Evolutionary conservation across 2,797 vertebrate species (phyloP).

Genomic region (Lacerta agilis): DNA sequence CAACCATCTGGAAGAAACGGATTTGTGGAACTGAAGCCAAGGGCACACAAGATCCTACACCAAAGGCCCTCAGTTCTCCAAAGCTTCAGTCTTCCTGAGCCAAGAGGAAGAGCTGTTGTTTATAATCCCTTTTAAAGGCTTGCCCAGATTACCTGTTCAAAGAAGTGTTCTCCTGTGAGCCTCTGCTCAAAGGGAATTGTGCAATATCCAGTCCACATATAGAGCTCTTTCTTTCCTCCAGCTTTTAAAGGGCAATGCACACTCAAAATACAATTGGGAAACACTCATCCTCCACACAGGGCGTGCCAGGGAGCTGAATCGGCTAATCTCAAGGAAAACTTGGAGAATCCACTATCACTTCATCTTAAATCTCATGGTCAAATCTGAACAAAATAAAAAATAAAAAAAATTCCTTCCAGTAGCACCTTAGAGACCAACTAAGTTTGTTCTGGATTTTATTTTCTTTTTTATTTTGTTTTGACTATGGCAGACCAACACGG

Average conservation of each 20-base stretch:
- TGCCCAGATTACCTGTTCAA: not conserved
- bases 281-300: not conserved
- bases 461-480: too few relatives aligned
- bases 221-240: not conserved
- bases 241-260: not conserved
- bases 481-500: too few relatives aligned
- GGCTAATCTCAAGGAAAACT: conserved; percentile 2
- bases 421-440: too few relatives aligned
- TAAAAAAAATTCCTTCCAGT: too few relatives aligned
- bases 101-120: conserved; percentile 2
- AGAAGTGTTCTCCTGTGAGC: not conserved
- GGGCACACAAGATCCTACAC: not conserved
- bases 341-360: not conserved
- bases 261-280: not conserved
- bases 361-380: not conserved
- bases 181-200: not conserved
- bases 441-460: too few relatives aligned
- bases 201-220: not conserved
- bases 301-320: not conserved
- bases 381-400: not conserved
- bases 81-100: not conserved
- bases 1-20: conserved; percentile 2
- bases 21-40: not conserved
- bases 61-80: not conserved
- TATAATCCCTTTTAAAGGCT: conserved; percentile 4